Conservation (phyloP, 2,113 vertebrate genomes). For the Gymnorhina tibicen region DNA sequence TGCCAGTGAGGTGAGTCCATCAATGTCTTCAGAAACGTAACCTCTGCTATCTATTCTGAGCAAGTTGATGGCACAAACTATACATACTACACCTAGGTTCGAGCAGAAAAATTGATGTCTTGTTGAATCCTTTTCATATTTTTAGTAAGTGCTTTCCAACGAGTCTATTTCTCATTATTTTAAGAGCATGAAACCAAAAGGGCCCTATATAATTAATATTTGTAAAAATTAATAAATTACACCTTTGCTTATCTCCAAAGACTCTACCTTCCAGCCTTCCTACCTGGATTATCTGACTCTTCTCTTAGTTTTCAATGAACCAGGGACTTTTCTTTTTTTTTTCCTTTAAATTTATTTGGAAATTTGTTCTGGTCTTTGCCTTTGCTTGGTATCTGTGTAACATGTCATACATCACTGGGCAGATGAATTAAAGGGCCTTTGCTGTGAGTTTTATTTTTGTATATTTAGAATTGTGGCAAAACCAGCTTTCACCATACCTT, state of each 20-base stretch:
- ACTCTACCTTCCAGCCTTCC: background rate
- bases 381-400: background rate
- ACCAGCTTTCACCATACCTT: background rate
- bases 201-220: background rate
- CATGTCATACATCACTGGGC: background rate
- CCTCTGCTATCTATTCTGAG: background rate
- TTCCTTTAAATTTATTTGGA: background rate
- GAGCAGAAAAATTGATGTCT: background rate
- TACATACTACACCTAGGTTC: background rate
- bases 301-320: background rate
- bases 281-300: background rate
- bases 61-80: background rate
- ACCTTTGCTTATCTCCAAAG: background rate
- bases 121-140: background rate
- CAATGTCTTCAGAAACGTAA: background rate
- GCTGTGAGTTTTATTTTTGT: background rate
- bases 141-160: background rate
- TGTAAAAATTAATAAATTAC: background rate
- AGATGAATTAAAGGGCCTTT: background rate
- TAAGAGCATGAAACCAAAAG: background rate
- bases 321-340: background rate
- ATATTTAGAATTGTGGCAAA: background rate
- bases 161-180: background rate
- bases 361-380: background rate
- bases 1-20: background rate